Evolutionary conservation across 2,888 invertebrate genomes (phyloP).

Genomic region (Apoda limacodes): DNA sequence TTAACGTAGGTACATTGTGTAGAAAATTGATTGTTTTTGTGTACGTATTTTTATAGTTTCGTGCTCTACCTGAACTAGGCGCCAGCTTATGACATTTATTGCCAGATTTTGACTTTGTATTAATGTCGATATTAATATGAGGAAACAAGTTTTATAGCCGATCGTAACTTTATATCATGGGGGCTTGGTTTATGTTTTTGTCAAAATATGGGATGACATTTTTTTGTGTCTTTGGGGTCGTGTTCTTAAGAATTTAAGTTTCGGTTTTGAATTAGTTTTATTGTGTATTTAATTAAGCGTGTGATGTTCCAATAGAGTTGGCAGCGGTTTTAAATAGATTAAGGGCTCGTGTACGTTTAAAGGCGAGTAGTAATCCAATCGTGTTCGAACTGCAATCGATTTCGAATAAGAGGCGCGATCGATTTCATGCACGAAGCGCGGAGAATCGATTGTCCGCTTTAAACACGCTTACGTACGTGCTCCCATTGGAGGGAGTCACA

Average conservation of each 20-base stretch:
- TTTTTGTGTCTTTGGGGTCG: no score
- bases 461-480: slow-evolving; percentile 36
- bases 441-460: slow-evolving; percentile 49
- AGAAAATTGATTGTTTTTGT: slow-evolving; percentile 50
- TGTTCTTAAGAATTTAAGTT: no score
- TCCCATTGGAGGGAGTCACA: slow-evolving; percentile 33
- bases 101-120: slow-evolving; percentile 64
- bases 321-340: slow-evolving; percentile 30
- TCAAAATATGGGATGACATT: slow-evolving; percentile 45
- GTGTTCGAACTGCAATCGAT: slow-evolving; percentile 44
- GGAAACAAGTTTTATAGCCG: slow-evolving; percentile 44
- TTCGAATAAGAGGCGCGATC: slow-evolving; percentile 41
- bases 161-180: slow-evolving; percentile 52
- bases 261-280: slow-evolving; percentile 24
- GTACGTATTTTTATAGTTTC: slow-evolving; percentile 43
- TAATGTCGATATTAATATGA: slow-evolving; percentile 66
- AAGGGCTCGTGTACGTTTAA: slow-evolving; percentile 22
- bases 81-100: slow-evolving; percentile 65
- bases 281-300: slow-evolving; percentile 19
- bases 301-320: slow-evolving; percentile 22
- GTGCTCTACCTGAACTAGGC: slow-evolving; percentile 62
- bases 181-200: slow-evolving; percentile 38
- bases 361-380: slow-evolving; percentile 46
- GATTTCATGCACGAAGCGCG: slow-evolving; percentile 59
- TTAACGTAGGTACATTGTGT: slow-evolving; percentile 51